Evolutionary conservation across 1,140 invertebrate genomes (phyloP), one percentile per base, ranked within the genome.

Genomic region (Meteorus sp.): DNA sequence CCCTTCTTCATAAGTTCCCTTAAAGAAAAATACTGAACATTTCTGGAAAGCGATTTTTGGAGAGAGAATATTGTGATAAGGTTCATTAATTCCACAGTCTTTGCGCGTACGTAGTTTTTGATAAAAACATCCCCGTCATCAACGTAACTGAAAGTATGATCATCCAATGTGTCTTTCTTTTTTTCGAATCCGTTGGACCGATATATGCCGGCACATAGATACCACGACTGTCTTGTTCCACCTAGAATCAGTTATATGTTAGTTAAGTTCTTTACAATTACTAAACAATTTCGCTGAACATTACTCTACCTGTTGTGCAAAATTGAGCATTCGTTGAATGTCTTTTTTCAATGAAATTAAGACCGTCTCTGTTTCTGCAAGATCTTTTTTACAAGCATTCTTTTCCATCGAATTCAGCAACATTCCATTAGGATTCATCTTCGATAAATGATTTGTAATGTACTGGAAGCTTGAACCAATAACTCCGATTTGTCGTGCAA

Each of bases 401-500:
- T 4, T 23, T 19, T 56, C 52, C 66, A 58, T 70, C 62, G 13
- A 50, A 15, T 1, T 57, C 13, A 6, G 50, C 57, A 2, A 72
- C 23, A 9, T 44, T 1, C 1, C 66, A 35, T 52, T 63, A 55
- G 23, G 65, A 43, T 2, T 48, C 52, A 51, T 58, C 47, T 66
- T 61, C 4, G 56, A 15, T 2, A 77, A 54, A 63, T 48, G 63
- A 22, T 67, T 67, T 47, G 47, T 68, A 11, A 78, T 66, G 19
- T 65, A 76, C 19, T 62, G 52, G 23, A 76, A 75, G 67, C 72
- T 75, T 1, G 75, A 69, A 33, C 67, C 66, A 47, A 77, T 76
- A 0, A 78, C 48, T 5, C 56, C 27, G 47, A 75, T 64, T 23
- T 77, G 73, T 25, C 66, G 71, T 0, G 69, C 63, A 9, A 64